Evolutionary conservation across 2,113 vertebrate genomes (phyloP), one percentile per base, ranked within the genome.

Genomic region (Pitta sordida): DNA sequence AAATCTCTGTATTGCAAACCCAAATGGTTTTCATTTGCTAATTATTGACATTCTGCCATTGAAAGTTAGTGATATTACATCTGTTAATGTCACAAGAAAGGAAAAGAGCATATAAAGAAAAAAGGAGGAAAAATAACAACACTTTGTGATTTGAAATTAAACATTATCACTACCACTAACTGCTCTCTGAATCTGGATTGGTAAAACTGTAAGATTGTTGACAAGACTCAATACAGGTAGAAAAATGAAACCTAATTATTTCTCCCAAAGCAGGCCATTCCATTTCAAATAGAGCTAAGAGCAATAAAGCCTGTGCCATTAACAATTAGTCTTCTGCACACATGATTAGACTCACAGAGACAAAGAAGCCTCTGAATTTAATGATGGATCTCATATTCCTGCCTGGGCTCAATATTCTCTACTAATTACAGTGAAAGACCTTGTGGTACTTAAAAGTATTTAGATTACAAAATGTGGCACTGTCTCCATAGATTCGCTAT

Each of bases 161-260:
- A 83, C 69, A 86, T 71, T 90, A 32, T 84, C 88, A 81, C 92
- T 83, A 85, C 55, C 64, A 84, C 97, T 99, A 98, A 98, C 98
- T 98, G 98, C 97, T 98, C 92, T 96, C 96, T 80, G 97, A 97
- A 97, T 97, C 95, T 90, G 96, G 96, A 98, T 96, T 97, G 98
- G 97, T 98, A 98, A 98, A 99, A 98, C 93, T 83, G 49, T 96
- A 97, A 98, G 96, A 97, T 97, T 96, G 96, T 96, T 96, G 97
- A 97, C 96, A 98, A 97, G 97, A 91, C 81, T 97, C 34, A 73
- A 96, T 97, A 97, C 96, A 98, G 98, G 98, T 98, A 98, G 97
- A 97, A 98, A 98, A 98, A 98, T 98, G 98, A 99, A 99, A 98
- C 96, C 98, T 98, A 98, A 99, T 99, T 99, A 99, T 98, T 97